These are phyloP conservation scores for Rhodophaea formosa DNA, from an alignment of 2,888 invertebrate species.

Conservation along the genomic window DNA sequence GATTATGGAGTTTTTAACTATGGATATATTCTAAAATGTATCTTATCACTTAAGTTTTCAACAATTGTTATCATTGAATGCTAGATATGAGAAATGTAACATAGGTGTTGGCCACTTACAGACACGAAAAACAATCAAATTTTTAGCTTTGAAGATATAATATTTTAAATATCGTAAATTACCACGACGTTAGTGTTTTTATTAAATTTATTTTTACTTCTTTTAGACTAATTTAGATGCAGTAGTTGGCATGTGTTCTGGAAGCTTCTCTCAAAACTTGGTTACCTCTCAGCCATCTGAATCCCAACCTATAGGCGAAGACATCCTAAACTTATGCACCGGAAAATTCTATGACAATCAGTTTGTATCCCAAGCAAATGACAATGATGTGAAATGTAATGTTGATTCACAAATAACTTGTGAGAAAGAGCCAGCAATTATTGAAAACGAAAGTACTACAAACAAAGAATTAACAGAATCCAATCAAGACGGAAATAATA, in stretches of 20 bases:
- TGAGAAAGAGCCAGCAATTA: no score
- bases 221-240: slow-evolving; percentile 69
- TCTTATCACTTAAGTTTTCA: not conserved
- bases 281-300: slow-evolving; percentile 44
- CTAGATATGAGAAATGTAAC: no score
- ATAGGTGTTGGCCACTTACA: no score
- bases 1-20: slow-evolving; percentile 27
- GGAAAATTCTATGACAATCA: slow-evolving; percentile 78
- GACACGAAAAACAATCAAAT: no score
- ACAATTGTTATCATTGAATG: not conserved
- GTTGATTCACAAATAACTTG: not conserved
- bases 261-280: slow-evolving; percentile 61
- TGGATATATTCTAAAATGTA: no score
- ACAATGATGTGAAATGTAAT: not conserved
- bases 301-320: slow-evolving; percentile 66
- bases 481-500: slow-evolving; percentile 12
- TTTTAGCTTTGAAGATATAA: no score
- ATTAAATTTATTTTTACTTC: not conserved
- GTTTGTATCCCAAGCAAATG: slow-evolving; percentile 34
- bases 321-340: slow-evolving; percentile 78
- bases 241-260: slow-evolving; percentile 80
- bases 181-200: not conserved
- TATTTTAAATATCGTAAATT: no score
- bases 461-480: not conserved
- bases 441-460: not conserved